Evolutionary conservation across 2,113 vertebrate genomes (phyloP).

Genomic region (Coreoperca whiteheadi): DNA sequence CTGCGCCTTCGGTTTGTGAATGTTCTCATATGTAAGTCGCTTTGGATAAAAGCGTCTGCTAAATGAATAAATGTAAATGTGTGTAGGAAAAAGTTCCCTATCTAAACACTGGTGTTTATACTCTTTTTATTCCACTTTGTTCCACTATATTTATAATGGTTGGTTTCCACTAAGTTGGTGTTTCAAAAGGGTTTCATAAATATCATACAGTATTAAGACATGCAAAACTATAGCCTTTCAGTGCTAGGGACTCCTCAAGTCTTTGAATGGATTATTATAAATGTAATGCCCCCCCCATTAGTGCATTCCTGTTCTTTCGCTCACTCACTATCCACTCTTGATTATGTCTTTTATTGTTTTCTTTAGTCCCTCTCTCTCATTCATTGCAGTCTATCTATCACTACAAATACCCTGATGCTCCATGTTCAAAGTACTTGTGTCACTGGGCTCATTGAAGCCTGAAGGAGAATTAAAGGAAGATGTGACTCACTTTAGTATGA

Average conservation of each 20-base stretch:
- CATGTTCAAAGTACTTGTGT: conserved; percentile 3
- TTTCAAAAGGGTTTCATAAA: too few species aligned
- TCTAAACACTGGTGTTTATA: background rate
- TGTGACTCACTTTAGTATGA: conserved; percentile 10
- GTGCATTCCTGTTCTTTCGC: background rate
- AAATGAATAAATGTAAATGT: too few species aligned
- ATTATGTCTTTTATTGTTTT: conserved; percentile 14
- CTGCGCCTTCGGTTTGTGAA: too few species aligned
- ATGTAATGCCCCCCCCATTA: conserved; percentile 12
- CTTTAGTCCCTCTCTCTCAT: background rate
- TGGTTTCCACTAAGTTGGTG: background rate
- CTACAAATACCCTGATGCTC: background rate
- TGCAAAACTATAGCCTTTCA: background rate
- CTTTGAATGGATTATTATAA: background rate
- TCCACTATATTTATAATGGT: background rate
- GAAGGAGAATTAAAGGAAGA: conserved; percentile 8
- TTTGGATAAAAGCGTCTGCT: too few species aligned
- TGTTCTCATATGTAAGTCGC: too few species aligned
- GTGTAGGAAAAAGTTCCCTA: too few species aligned
- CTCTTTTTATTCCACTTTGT: background rate
- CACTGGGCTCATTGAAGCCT: background rate
- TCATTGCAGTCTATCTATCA: background rate
- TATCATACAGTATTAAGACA: background rate
- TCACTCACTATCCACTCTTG: conserved; percentile 1
- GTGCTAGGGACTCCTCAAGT: background rate